phyloP scores from a whole-genome alignment of 2,888 invertebrate species.

The Iphiclides podalirius region DNA sequence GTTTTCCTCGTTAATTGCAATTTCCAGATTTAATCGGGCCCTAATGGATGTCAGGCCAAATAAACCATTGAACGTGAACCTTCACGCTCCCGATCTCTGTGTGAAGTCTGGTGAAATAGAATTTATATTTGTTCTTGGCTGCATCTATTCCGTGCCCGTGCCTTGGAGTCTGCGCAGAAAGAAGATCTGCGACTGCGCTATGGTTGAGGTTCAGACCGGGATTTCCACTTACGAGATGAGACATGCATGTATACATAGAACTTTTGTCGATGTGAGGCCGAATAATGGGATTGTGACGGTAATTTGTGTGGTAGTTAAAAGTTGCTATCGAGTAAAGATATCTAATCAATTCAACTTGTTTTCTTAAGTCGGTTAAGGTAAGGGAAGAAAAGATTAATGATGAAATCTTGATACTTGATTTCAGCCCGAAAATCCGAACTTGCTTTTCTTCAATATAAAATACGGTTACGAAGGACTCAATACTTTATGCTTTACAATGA shows the following conservation, averaged over 20 bases:
- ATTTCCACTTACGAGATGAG: slow-evolving; percentile 65
- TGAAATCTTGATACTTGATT: too few relatives aligned
- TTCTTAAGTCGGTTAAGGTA: too few relatives aligned
- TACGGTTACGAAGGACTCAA: slow-evolving; percentile 53
- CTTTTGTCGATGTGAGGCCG: slow-evolving; percentile 54
- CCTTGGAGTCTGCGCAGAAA: slow-evolving; percentile 60
- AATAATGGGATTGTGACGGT: slow-evolving; percentile 60
- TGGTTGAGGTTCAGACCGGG: slow-evolving; percentile 61
- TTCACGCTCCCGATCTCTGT: slow-evolving; percentile 66
- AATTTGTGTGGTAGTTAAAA: slow-evolving; percentile 14
- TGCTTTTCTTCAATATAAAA: slow-evolving; percentile 51
- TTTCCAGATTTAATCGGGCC: slow-evolving; percentile 60
- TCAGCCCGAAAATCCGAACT: slow-evolving; percentile 52
- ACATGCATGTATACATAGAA: slow-evolving; percentile 61
- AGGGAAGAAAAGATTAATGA: too few relatives aligned
- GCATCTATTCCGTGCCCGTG: slow-evolving; percentile 53
- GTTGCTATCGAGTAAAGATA: neutral
- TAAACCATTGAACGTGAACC: slow-evolving; percentile 49
- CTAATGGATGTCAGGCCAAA: slow-evolving; percentile 58
- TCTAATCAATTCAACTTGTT: too few relatives aligned
- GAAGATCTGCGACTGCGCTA: slow-evolving; percentile 68
- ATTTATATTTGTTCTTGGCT: slow-evolving; percentile 60
- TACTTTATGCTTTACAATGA: slow-evolving; percentile 57
- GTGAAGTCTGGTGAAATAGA: slow-evolving; percentile 49
- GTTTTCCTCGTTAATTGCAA: too few relatives aligned